Evolutionary conservation across 2,888 invertebrate genomes (phyloP).

Genomic region (Chymomyza procnemis): DNA sequence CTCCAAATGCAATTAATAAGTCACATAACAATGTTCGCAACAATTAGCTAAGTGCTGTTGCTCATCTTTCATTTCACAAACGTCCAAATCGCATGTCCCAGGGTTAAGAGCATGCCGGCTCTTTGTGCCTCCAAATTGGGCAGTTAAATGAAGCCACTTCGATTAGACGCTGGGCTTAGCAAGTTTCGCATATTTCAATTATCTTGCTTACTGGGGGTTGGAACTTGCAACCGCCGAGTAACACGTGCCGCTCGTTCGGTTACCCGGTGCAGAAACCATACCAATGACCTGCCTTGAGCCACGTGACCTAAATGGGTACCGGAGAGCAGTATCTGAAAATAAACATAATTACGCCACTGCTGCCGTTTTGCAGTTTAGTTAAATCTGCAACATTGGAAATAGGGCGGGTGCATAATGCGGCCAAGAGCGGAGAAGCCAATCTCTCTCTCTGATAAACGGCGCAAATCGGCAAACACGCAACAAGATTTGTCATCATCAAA

Average conservation of each 20-base stretch:
- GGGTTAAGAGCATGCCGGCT: background rate
- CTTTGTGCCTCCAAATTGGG: background rate
- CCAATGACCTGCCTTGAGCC: conserved; percentile 34
- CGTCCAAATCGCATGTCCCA: background rate
- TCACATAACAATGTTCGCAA: background rate
- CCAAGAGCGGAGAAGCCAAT: conserved; percentile 35
- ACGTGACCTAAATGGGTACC: conserved; percentile 56
- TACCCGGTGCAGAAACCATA: conserved; percentile 1
- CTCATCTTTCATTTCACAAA: background rate
- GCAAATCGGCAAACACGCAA: conserved; percentile 68
- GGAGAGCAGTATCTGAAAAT: conserved; percentile 48
- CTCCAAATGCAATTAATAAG: background rate
- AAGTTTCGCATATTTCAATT: conserved; percentile 56
- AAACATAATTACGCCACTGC: conserved; percentile 66
- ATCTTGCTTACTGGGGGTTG: conserved; percentile 42
- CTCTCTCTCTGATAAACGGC: conserved; percentile 74
- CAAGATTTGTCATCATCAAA: conserved; percentile 73
- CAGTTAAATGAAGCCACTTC: conserved; percentile 61
- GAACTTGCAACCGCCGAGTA: conserved; percentile 58
- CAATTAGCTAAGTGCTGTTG: conserved; percentile 52
- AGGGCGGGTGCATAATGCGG: background rate
- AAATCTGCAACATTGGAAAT: background rate
- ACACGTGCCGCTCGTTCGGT: conserved; percentile 61
- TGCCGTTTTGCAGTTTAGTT: conserved; percentile 16
- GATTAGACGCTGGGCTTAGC: conserved; percentile 47